Evolutionary conservation across 2,113 vertebrate genomes (phyloP), one percentile per base, ranked within the genome.

Genomic region (Silurus glanis): DNA sequence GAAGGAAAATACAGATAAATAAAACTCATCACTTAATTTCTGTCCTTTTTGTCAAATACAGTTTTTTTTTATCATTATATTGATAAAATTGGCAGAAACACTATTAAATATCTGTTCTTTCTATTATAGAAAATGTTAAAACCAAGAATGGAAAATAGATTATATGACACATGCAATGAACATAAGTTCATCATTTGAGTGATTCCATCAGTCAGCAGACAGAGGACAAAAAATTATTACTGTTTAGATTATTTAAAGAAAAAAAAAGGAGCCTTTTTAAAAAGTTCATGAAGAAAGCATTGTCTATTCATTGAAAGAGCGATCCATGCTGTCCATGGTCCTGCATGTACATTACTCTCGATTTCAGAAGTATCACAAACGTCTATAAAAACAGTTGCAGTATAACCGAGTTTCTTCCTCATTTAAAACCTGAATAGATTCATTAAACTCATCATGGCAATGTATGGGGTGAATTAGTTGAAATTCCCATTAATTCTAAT

Each of bases 291-390:
- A 19, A 74, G 17, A 49, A 74, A 49, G 17, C 1, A 74, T 49
- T 6, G 17, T 45, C 14, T 37, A 45, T 74, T 75, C 19, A 76
- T 7, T 64, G 10, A 37, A 84, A 25, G 3, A 0, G 8, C 13
- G 1, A 9, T 51, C 1, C 59, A 25, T 75, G 85, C 85, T 86
- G 85, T 86, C 80, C 80, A 75, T 8, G 85, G 85, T 82, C 37
- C 85, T 86, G 85, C 10, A 64, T 55, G 9, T 10, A 45, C 28
- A 59, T 17, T 75, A 3, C 12, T 74, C 19, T 59, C 6, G 56
- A 6, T 51, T 45, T 67, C 51, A 71, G 13, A 56, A 13, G 12
- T 53, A 53, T 55, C n/a, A 78, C 2, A 37, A 7, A 25, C n/a
- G n/a, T 79, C n/a, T 56, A 5, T 55, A 56, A 13, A 28, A 4